These are phyloP conservation scores for Limnothrissa miodon DNA, from an alignment of 2,113 vertebrate species.

Conservation along the genomic window DNA sequence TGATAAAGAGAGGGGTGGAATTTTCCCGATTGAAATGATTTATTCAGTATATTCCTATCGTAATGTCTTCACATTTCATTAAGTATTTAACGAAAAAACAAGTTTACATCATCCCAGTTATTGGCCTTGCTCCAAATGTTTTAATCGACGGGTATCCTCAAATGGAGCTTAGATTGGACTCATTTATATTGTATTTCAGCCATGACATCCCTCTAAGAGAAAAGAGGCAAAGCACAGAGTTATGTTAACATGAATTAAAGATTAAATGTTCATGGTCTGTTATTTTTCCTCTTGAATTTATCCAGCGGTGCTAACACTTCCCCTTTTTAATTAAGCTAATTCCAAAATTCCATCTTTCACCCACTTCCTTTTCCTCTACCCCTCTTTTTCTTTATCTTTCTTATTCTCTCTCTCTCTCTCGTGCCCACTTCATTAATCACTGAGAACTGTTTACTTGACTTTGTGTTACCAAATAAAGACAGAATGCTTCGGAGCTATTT, in stretches of 20 bases:
- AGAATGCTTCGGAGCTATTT: slow-evolving; percentile 20
- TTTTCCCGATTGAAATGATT: background rate
- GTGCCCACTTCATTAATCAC: slow-evolving; percentile 16
- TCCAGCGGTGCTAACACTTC: slow-evolving; percentile 5
- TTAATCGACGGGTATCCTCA: background rate
- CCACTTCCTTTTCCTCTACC: background rate
- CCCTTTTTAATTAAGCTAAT: slow-evolving; percentile 1
- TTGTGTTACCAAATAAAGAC: slow-evolving; percentile 15
- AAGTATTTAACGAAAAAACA: background rate
- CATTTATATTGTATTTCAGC: slow-evolving; percentile 1
- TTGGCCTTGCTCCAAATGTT: slow-evolving; percentile 15
- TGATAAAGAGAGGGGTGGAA: background rate
- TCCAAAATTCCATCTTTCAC: background rate
- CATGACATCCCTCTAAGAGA: slow-evolving; percentile 3
- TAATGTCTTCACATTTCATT: background rate
- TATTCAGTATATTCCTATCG: slow-evolving; percentile 7
- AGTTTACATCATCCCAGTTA: slow-evolving; percentile 3
- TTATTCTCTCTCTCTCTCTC: background rate
- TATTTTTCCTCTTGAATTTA: slow-evolving; percentile 6
- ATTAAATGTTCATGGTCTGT: background rate
- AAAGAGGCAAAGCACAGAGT: background rate
- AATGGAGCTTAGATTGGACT: slow-evolving; percentile 3
- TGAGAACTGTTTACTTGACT: slow-evolving; percentile 26
- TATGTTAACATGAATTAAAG: slow-evolving; percentile 1
- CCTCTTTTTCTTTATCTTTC: background rate